A percentile compares a stretch with the other conserved stretches of the same genome.
These are phyloP conservation scores for Toxotes chatareus DNA, from an alignment of 2,113 vertebrate genomes.

Conservation along the genomic window DNA sequence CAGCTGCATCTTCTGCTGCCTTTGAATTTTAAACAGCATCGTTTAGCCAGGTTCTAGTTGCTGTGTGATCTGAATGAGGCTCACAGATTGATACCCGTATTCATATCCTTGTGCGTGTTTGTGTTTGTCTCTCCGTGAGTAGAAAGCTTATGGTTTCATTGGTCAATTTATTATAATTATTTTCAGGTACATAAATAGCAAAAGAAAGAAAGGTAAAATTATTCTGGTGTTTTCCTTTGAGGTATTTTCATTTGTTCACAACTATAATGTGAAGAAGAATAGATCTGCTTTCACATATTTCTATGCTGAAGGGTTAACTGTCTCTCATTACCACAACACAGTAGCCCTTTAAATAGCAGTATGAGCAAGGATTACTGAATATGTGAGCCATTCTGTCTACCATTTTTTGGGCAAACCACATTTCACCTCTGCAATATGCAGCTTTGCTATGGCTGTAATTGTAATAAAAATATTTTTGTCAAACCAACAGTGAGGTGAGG, in stretches of 20 bases:
- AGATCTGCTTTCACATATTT: background rate
- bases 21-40: background rate
- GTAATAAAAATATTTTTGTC: background rate
- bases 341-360: background rate
- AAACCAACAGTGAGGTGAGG: conserved; percentile 9
- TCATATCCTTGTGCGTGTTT: background rate
- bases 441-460: background rate
- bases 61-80: background rate
- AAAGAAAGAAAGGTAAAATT: conserved; percentile 21
- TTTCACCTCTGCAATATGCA: background rate
- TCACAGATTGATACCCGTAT: background rate
- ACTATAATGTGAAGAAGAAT: background rate
- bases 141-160: background rate
- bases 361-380: background rate
- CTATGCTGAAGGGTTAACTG: background rate
- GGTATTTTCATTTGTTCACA: background rate
- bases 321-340: background rate
- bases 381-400: background rate
- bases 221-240: background rate
- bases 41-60: background rate
- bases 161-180: background rate
- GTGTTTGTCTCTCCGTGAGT: background rate
- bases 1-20: background rate
- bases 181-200: background rate
- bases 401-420: background rate